Conservation (phyloP, 2,888 invertebrate genomes). For the Eudemis profundana region DNA sequence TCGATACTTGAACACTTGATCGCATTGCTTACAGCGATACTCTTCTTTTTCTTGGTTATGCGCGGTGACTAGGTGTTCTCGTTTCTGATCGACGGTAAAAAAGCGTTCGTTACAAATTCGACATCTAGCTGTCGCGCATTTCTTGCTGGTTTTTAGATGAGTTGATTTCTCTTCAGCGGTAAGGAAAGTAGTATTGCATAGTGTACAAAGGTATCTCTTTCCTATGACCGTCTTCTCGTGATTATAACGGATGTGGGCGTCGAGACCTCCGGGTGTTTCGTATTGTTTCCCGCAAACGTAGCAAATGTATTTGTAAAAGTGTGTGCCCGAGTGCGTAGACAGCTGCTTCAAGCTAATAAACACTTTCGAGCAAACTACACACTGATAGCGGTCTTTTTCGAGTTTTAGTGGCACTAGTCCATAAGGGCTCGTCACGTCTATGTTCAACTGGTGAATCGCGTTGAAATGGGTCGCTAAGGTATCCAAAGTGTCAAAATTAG, state of each 20-base stretch:
- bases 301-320: slow-evolving; percentile 35
- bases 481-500: neutral
- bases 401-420: slow-evolving; percentile 24
- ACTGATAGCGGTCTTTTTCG: slow-evolving; percentile 21
- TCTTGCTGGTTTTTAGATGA: slow-evolving; percentile 4
- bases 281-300: slow-evolving; percentile 43
- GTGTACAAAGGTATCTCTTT: slow-evolving; percentile 8
- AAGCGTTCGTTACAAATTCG: slow-evolving; percentile 14
- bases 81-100: neutral
- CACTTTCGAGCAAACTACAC: slow-evolving; percentile 21
- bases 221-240: neutral
- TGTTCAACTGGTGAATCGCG: slow-evolving; percentile 9
- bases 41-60: slow-evolving; percentile 1
- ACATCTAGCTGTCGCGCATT: neutral
- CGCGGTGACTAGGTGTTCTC: neutral
- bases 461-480: slow-evolving; percentile 3
- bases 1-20: slow-evolving; percentile 3
- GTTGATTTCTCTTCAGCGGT: neutral
- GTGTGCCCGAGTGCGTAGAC: slow-evolving; percentile 15
- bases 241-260: neutral
- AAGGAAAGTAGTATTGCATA: slow-evolving; percentile 8
- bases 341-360: slow-evolving; percentile 3
- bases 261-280: slow-evolving; percentile 31
- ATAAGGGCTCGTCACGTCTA: neutral
- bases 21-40: slow-evolving; percentile 13